A percentile compares a stretch with the other conserved stretches of the same genome.
These are phyloP conservation scores for Exocentrus adspersus DNA, from an alignment of 2,888 invertebrate species.

Conservation along the genomic window DNA sequence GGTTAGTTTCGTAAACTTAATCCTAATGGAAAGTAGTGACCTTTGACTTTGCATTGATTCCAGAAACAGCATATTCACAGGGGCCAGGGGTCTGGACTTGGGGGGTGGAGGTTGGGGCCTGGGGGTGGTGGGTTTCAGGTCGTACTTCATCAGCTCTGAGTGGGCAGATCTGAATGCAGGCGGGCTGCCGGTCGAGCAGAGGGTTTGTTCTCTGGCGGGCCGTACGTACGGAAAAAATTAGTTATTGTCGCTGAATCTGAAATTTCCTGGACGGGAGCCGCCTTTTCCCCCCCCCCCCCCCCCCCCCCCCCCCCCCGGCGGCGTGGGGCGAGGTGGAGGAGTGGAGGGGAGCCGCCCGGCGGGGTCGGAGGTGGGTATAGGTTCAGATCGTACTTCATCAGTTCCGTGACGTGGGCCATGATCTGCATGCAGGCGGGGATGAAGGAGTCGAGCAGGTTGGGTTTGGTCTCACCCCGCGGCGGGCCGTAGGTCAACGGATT, in stretches of 20 bases:
- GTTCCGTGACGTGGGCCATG: slow-evolving; percentile 70
- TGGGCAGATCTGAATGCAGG: too few species aligned
- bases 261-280: too few species aligned
- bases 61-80: too few species aligned
- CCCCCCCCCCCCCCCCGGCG: slow-evolving; percentile 60
- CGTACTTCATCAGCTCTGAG: too few species aligned
- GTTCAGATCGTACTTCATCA: slow-evolving; percentile 69
- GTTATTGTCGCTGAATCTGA: too few species aligned
- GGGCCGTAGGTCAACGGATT: slow-evolving; percentile 46
- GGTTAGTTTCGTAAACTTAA: background rate
- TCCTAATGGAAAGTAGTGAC: background rate
- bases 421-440: slow-evolving; percentile 77
- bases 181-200: too few species aligned
- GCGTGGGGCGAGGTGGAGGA: slow-evolving; percentile 55
- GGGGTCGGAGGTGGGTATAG: slow-evolving; percentile 45
- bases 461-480: slow-evolving; percentile 62
- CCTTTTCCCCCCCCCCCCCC: too few species aligned
- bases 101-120: too few species aligned
- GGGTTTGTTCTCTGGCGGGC: too few species aligned
- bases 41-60: too few species aligned
- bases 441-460: slow-evolving; percentile 70
- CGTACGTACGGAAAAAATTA: too few species aligned
- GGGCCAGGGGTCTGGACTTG: too few species aligned
- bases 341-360: slow-evolving; percentile 47
- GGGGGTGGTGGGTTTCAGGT: slow-evolving; percentile 39